phyloP scores from a whole-genome alignment of 30 jellyfish, hydroid and myxozoan genomes.

The Clytia hemisphaerica region DNA sequence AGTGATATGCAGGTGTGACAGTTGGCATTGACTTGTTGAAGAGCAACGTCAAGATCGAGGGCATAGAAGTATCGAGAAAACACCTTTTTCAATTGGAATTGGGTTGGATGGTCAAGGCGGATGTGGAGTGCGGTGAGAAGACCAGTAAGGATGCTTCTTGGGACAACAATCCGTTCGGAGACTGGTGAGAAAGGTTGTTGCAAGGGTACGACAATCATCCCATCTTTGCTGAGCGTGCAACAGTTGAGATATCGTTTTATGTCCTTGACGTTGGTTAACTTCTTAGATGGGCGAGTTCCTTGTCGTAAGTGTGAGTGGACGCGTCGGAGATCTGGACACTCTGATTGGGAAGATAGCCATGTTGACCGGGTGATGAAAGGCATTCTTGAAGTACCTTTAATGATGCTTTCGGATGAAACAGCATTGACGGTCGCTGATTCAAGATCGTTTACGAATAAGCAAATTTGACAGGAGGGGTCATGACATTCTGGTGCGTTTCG shows the following conservation, averaged over 20 bases:
- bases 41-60: constrained; percentile 26
- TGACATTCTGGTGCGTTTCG: neutral
- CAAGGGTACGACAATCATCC: neutral
- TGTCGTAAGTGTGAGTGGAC: neutral
- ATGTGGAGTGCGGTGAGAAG: constrained; percentile 6
- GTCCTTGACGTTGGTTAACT: neutral
- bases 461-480: neutral
- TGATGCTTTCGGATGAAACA: neutral
- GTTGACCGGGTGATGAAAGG: constrained; percentile 1
- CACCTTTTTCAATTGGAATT: constrained; percentile 13
- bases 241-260: neutral
- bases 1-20: constrained; percentile 28
- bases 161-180: neutral
- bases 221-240: neutral
- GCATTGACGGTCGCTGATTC: neutral
- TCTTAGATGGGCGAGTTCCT: constrained; percentile 1
- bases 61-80: constrained; percentile 27
- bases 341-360: neutral
- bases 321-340: constrained; percentile 5
- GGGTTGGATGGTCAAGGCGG: neutral
- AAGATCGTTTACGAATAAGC: neutral
- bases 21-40: neutral
- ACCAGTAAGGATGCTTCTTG: neutral
- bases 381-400: neutral
- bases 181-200: neutral